A percentile compares a stretch with the other conserved stretches of the same genome.
Conservation (phyloP, 2,888 invertebrate genomes). For the Drosophila bunnanda region DNA sequence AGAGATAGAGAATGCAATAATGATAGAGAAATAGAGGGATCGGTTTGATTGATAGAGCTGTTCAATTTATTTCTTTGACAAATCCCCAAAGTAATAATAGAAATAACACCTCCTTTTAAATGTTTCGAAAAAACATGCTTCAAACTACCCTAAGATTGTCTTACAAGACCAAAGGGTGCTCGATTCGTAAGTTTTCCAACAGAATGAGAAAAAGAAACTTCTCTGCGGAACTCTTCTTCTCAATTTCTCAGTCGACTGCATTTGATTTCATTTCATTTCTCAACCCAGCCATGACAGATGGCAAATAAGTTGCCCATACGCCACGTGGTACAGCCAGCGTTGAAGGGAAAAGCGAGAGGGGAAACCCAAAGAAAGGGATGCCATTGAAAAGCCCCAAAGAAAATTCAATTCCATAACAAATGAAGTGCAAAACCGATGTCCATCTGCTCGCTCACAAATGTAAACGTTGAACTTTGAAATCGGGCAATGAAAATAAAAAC, state of each 20-base stretch:
- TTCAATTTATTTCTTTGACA: not conserved
- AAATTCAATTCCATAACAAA: constrained; percentile 74
- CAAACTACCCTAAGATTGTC: constrained; percentile 15
- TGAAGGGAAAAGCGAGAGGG: constrained; percentile 7
- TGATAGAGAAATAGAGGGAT: too few species aligned
- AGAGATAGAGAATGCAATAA: too few species aligned
- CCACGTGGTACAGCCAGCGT: constrained; percentile 41
- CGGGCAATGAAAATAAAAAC: constrained; percentile 54
- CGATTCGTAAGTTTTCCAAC: constrained; percentile 18
- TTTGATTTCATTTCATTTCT: constrained; percentile 65
- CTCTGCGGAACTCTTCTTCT: constrained; percentile 37
- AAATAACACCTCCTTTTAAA: not conserved
- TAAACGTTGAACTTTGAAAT: constrained; percentile 13
- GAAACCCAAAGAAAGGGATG: constrained; percentile 18
- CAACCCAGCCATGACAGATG: constrained; percentile 62
- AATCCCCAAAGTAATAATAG: not conserved
- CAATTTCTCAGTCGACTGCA: constrained; percentile 68
- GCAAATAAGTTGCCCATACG: constrained; percentile 68
- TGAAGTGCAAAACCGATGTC: constrained; percentile 75
- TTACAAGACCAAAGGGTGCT: constrained; percentile 27
- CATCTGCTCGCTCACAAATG: constrained; percentile 48
- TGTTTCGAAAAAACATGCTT: not conserved
- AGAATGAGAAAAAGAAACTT: constrained; percentile 12
- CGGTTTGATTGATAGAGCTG: not conserved
- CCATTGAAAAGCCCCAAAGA: constrained; percentile 43